phyloP scores from a whole-genome alignment of 2,888 invertebrate genomes.

The Dioctria linearis region DNA sequence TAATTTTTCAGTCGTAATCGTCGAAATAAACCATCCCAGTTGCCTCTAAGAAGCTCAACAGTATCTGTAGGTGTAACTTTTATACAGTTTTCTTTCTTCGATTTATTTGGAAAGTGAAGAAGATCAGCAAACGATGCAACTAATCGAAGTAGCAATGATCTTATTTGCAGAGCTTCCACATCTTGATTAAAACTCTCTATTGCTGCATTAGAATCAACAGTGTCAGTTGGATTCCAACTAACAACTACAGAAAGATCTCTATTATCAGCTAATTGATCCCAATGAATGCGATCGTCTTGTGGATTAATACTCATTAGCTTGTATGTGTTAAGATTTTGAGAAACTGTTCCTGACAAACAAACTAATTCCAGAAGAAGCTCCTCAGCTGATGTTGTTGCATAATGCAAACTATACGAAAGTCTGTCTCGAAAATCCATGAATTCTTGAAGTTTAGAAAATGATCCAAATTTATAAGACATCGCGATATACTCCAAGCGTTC shows the following conservation, averaged over 20 bases:
- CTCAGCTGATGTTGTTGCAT: slow-evolving; percentile 77
- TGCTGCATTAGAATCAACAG: slow-evolving; percentile 62
- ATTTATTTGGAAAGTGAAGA: slow-evolving; percentile 63
- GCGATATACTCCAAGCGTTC: slow-evolving; percentile 94
- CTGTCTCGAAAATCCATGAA: slow-evolving; percentile 88
- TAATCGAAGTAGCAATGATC: slow-evolving; percentile 67
- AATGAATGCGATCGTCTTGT: slow-evolving; percentile 75
- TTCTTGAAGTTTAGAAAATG: slow-evolving; percentile 92
- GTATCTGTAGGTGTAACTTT: slow-evolving; percentile 60
- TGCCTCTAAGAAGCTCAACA: slow-evolving; percentile 65
- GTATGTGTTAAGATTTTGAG: slow-evolving; percentile 72
- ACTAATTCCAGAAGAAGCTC: slow-evolving; percentile 80
- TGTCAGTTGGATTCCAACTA: slow-evolving; percentile 78
- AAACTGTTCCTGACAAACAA: slow-evolving; percentile 68
- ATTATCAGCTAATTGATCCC: slow-evolving; percentile 80
- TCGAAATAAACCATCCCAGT: slow-evolving; percentile 67
- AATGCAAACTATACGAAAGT: slow-evolving; percentile 86
- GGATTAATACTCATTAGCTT: slow-evolving; percentile 76
- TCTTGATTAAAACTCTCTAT: slow-evolving; percentile 69
- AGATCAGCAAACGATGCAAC: slow-evolving; percentile 68
- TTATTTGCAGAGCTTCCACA: slow-evolving; percentile 67
- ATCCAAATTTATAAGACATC: slow-evolving; percentile 94
- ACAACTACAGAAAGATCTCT: slow-evolving; percentile 82
- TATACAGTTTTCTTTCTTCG: slow-evolving; percentile 37
- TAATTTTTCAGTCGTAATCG: slow-evolving; percentile 67